phyloP scores from a whole-genome alignment of 2,113 vertebrate species.

The Irena cyanogastra region DNA sequence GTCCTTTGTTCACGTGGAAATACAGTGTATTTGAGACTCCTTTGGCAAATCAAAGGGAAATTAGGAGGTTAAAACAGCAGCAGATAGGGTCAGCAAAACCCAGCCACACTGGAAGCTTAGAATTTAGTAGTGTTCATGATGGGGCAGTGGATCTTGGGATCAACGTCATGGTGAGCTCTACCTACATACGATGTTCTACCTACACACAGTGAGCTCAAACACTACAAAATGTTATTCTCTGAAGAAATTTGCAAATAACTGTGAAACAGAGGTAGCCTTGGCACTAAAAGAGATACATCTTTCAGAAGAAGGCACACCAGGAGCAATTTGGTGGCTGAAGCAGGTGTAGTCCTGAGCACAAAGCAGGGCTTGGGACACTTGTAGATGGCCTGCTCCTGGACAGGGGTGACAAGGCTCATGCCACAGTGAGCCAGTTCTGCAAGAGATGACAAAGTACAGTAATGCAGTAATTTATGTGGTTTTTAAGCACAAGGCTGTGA shows the following conservation, averaged over 20 bases:
- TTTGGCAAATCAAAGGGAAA: not conserved
- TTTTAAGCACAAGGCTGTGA: constrained; percentile 13
- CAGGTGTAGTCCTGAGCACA: not conserved
- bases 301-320: not conserved
- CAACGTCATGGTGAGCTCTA: not conserved
- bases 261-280: not conserved
- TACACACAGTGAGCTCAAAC: not conserved
- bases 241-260: not conserved
- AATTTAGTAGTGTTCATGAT: fast-evolving
- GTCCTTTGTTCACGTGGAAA: not conserved
- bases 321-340: not conserved
- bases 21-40: not conserved
- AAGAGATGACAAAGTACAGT: constrained; percentile 1
- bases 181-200: fast-evolving
- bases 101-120: not conserved
- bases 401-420: not conserved
- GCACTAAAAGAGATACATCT: not conserved
- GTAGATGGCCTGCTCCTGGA: not conserved
- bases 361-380: not conserved
- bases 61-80: not conserved
- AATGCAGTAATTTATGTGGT: not conserved
- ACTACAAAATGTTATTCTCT: not conserved
- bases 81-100: not conserved
- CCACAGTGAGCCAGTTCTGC: not conserved
- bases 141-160: not conserved